These are phyloP conservation scores for Gryllus longicercus DNA, from an alignment of 2,888 invertebrate genomes.

Conservation along the genomic window DNA sequence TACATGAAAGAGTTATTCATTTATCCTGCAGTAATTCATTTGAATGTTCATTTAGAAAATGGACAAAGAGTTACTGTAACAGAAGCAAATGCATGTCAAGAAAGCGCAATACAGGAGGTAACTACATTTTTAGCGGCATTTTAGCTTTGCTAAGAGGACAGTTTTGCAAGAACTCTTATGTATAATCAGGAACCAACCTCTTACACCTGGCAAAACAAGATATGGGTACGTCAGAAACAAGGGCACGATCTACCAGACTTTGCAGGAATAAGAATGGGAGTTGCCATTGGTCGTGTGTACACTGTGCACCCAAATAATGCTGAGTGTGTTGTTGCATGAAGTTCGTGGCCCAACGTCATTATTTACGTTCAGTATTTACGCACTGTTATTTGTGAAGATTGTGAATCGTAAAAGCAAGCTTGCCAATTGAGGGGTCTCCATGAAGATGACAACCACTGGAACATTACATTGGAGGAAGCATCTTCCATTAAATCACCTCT, in stretches of 20 bases:
- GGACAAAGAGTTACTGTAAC: neutral
- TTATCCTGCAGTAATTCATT: neutral
- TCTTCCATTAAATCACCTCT: slow-evolving; percentile 27
- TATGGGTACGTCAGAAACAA: neutral
- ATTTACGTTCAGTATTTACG: slow-evolving; percentile 38
- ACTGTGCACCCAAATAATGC: neutral
- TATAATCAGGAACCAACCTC: neutral
- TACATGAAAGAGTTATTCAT: neutral
- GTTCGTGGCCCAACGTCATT: slow-evolving; percentile 42
- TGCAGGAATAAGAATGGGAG: neutral
- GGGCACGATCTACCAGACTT: neutral
- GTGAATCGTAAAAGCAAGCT: slow-evolving; percentile 41
- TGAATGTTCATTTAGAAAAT: neutral
- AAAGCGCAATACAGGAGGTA: neutral
- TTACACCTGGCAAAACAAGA: neutral
- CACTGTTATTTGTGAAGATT: slow-evolving; percentile 41
- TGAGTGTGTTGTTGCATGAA: neutral
- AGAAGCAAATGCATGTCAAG: neutral
- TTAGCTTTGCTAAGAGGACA: neutral
- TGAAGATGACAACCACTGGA: slow-evolving; percentile 44
- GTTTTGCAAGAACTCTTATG: neutral
- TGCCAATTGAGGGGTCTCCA: slow-evolving; percentile 42
- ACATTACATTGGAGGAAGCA: slow-evolving; percentile 41
- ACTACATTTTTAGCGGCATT: neutral
- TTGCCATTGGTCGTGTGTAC: neutral